Base-by-base conservation (phyloP, 2,113 vertebrate species). In the Amphilophus citrinellus region DNA sequence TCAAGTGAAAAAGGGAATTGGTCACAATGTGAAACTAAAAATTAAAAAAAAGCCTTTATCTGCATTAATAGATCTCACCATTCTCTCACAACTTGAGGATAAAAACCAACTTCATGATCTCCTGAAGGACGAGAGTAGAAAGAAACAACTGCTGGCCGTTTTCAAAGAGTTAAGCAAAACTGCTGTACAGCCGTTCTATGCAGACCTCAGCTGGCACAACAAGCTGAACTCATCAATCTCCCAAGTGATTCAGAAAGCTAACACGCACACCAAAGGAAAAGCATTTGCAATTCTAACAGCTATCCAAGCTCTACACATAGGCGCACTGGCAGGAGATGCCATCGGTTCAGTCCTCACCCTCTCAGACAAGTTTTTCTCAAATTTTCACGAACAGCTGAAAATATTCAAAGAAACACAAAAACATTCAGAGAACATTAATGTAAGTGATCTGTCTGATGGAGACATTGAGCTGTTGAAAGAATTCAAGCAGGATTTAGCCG, bases 151-250 rank as follows among this genome's bases (percentile, higher is more conserved):
- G 42, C 37, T 84, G 65, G 18, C 5, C 14, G 15, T 83, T 66
- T 86, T 85, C 61, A 71, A 11, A 71, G 6, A 76, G 17, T 35
- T 83, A 22, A 66, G 66, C 15, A 76, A n/a, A 7, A 32, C 32
- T 62, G 80, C 80, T 32, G 0, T 76, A 13, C 35, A 85, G 7
- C 32, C 83, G 14, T 66, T 82, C 50, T 42, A 35, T 61, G 50
- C 56, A 75, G 60, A 85, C 42, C 87, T 85, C 22, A 42, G 27
- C 37, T 76, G 76, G 84, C 84, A 85, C 60, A 65, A 85, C 20
- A 82, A 80, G 68, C 60, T 88, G 5, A 77, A 66, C 62, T 80
- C 87, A 32, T 24, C 39, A 10, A 6, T 71, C n/a, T 76, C 42
- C 9, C 71, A 0, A 50, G 68, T 86, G n/a, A 79, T 59, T n/a